Conservation (phyloP, 2,888 invertebrate genomes). For the Drosophila multiciliata region DNA sequence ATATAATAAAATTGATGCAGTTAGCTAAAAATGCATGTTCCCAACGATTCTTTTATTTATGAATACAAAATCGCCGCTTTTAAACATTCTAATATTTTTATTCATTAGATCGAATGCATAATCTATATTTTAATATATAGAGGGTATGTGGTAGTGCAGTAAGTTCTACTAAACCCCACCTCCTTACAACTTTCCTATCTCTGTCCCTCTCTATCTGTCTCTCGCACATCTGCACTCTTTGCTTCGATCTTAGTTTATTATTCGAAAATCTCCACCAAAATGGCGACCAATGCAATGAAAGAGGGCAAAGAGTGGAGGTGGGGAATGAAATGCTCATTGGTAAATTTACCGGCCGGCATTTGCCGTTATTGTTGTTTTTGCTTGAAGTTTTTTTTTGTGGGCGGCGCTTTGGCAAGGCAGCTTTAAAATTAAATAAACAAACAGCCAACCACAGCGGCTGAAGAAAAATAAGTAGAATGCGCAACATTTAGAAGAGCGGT, state of each 20-base stretch:
- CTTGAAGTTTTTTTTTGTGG: slow-evolving; percentile 40
- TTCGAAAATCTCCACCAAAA: slow-evolving; percentile 25
- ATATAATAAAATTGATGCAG: background rate
- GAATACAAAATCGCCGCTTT: background rate
- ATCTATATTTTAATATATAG: background rate
- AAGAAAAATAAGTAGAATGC: slow-evolving; percentile 2
- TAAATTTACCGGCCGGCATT: slow-evolving; percentile 40
- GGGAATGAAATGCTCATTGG: slow-evolving; percentile 5
- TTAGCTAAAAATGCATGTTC: background rate
- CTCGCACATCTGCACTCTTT: background rate
- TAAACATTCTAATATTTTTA: background rate
- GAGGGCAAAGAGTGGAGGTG: background rate
- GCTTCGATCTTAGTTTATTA: background rate
- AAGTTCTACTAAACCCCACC: slow-evolving; percentile 9
- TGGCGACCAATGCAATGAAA: slow-evolving; percentile 14
- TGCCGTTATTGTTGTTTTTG: slow-evolving; percentile 11
- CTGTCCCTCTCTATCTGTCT: background rate
- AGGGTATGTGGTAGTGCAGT: background rate
- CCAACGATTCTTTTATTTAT: background rate
- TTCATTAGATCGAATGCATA: background rate
- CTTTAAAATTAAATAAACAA: slow-evolving; percentile 73
- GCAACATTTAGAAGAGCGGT: background rate
- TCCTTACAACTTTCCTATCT: background rate
- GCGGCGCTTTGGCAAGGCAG: slow-evolving; percentile 62
- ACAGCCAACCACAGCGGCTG: slow-evolving; percentile 63